A percentile compares a stretch with the other conserved stretches of the same genome.
These are phyloP conservation scores for Acrocyrtus sp. DNA, from an alignment of 2,888 invertebrate species.

Conservation along the genomic window DNA sequence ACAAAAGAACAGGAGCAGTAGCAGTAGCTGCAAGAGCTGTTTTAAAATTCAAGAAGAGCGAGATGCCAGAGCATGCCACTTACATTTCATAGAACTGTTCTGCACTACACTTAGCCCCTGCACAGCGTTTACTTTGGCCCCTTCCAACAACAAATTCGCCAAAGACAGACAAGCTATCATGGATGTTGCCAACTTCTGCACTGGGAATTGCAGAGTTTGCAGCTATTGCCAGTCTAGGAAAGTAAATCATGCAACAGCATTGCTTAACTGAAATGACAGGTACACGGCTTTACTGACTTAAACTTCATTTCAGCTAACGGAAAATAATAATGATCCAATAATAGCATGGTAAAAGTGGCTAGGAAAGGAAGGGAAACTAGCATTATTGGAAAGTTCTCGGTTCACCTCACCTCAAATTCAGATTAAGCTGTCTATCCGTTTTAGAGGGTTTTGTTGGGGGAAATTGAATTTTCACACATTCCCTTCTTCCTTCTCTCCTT, in stretches of 20 bases:
- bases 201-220: too few species aligned
- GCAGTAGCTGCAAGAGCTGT: too few species aligned
- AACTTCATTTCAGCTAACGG: background rate
- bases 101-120: too few species aligned
- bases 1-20: too few species aligned
- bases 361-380: too few species aligned
- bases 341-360: background rate
- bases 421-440: background rate
- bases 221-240: too few species aligned
- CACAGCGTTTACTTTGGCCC: too few species aligned
- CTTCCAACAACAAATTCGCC: background rate
- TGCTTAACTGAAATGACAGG: constrained; percentile 11
- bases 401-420: background rate
- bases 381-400: constrained; percentile 2
- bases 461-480: constrained; percentile 7
- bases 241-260: constrained; percentile 26
- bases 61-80: too few species aligned
- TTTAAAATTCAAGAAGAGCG: too few species aligned
- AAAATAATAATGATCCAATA: background rate
- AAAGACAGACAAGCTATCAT: background rate
- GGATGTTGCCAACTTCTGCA: background rate
- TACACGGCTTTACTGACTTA: constrained; percentile 10
- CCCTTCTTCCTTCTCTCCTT: constrained; percentile 10
- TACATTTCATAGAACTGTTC: too few species aligned
- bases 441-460: background rate